Evolutionary conservation across 1,140 invertebrate genomes (phyloP), one percentile per base, ranked within the genome.

Genomic region (Cyphomyrmex costatus): DNA sequence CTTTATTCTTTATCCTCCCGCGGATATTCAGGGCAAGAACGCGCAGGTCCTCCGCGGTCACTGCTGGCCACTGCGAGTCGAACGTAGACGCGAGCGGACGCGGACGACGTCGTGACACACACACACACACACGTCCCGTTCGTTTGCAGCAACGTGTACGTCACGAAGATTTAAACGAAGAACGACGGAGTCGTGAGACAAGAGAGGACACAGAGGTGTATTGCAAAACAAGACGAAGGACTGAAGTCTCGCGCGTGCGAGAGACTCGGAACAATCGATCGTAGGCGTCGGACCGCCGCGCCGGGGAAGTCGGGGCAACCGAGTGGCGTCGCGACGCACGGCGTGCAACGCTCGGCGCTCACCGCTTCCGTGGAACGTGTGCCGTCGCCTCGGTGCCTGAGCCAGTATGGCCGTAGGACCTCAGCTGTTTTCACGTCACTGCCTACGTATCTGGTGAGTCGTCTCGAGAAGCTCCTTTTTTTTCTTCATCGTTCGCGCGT

Each of bases 371-470:
- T 71, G 92, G 88, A 93, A 92, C 88, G 60, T 68, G 27, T 21
- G 10, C 36, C 46, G 46, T 49, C 66, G 24, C n/a, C n/a, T 19
- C 91, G 88, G 91, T 89, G 21, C 27, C 68, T 42, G 89, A 89
- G 90, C 63, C 89, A 94, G 92, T 95, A 94, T 95, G 94, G 94
- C 92, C 89, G 90, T 87, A 80, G 53, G 86, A 88, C 82, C 92
- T 92, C 93, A 94, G 94, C 93, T 95, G 94, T 94, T 94, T 94
- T 92, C 86, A 92, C 85, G 89, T 90, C 86, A 86, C 79, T 93
- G 88, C 89, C 73, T 85, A 84, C 87, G 86, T 90, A 93, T 93
- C 88, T 93, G 93, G 94, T 95, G 88, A 95, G 94, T 93, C 30
- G 5, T 8, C 16, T 58, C 51, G 30, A 33, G 10, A 21, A 2